These are phyloP conservation scores for Sorex fumeus DNA, from an alignment of 2,113 vertebrate species.

Conservation along the genomic window DNA sequence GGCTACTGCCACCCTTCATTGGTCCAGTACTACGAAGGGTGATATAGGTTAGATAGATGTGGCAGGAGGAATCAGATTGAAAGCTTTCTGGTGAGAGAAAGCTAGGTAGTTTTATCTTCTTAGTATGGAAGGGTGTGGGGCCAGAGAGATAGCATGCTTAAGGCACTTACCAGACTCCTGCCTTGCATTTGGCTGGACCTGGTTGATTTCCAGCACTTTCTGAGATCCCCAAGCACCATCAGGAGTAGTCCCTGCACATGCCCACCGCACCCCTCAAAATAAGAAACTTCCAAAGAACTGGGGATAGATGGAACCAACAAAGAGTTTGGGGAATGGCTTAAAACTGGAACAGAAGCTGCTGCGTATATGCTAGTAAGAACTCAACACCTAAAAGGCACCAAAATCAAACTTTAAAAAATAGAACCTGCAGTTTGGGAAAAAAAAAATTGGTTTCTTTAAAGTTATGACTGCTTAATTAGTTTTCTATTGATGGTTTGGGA, in stretches of 20 bases:
- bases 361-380: neutral
- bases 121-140: neutral
- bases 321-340: neutral
- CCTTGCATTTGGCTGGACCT: no score
- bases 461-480: neutral
- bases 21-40: no score
- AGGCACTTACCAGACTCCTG: no score
- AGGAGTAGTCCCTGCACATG: no score
- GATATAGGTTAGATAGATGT: neutral
- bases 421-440: neutral
- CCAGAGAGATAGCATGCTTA: no score
- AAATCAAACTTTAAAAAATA: conserved; percentile 19
- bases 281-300: neutral
- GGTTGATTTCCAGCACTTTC: no score
- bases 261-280: no score
- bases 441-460: conserved; percentile 54
- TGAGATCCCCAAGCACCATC: no score
- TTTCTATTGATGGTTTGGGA: conserved; percentile 46
- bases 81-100: neutral
- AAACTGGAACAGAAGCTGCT: neutral
- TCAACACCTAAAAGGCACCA: neutral
- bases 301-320: neutral
- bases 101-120: neutral
- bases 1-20: no score
- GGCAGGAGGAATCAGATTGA: neutral